phyloP scores from a whole-genome alignment of 2,888 invertebrate species.

The Sinohyriopsis cumingii region DNA sequence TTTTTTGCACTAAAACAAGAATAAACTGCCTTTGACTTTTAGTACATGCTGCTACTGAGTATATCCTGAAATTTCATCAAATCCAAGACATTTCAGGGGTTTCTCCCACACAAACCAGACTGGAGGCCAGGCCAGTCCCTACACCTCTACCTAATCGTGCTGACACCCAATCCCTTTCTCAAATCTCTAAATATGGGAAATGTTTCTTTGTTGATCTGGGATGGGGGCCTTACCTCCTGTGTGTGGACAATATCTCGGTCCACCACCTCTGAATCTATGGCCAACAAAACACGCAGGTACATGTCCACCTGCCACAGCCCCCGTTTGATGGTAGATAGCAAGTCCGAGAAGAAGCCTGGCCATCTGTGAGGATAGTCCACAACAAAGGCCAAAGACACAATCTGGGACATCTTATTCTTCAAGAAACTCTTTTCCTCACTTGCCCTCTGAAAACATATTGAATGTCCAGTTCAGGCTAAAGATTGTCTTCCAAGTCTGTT shows the following conservation, averaged over 20 bases:
- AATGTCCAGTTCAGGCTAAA: background rate
- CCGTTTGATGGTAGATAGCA: conserved; percentile 68
- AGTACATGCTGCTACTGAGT: no score
- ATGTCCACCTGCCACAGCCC: conserved; percentile 73
- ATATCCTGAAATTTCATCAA: no score
- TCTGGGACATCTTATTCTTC: conserved; percentile 76
- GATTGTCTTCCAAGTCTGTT: background rate
- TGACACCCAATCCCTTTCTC: no score
- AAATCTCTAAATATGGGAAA: no score
- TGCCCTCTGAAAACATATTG: conserved; percentile 8
- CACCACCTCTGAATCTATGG: conserved; percentile 76
- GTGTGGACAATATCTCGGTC: conserved; percentile 73
- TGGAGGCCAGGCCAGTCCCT: no score
- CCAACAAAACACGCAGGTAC: conserved; percentile 74
- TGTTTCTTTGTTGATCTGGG: no score
- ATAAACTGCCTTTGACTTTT: no score
- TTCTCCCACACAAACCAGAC: no score
- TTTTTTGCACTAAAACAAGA: no score
- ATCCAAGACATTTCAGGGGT: no score
- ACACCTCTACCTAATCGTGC: no score
- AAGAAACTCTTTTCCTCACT: conserved; percentile 71
- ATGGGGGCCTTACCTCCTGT: conserved; percentile 55
- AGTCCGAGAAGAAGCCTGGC: conserved; percentile 75
- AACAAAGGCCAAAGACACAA: conserved; percentile 75
- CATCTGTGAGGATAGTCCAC: conserved; percentile 74